Base-by-base conservation (phyloP, 2,797 vertebrate genomes). In the Orestias chungarensis region DNA sequence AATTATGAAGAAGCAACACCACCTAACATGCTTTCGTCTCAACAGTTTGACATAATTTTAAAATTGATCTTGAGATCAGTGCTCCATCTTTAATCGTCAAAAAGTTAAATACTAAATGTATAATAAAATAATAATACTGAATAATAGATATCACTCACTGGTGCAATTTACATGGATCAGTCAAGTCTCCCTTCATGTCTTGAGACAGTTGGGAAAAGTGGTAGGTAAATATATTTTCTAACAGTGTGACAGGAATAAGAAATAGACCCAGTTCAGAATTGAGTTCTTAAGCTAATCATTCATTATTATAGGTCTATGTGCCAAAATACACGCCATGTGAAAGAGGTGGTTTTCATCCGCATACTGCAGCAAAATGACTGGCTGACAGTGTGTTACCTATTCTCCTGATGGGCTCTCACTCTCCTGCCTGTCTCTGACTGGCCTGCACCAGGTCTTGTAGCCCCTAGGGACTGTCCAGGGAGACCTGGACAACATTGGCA, bases 291-390 rank as follows among this genome's bases (percentile, higher is more conserved):
- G 75, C 83, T 91, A 92, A 92, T 92, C 90, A 86, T 86, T 81
- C 85, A 74, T 91, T 91, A 93, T 93, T 92, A 91, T 83, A 88
- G 85, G 76, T 70, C 66, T 69, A 72, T 71, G 81, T 78, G 93
- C 93, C 93, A 94, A 94, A 92, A 90, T 88, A 93, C 90, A 92
- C 89, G 91, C 50, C 43, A 67, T 82, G 87, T 91, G 88, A 93
- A 90, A 88, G 91, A 92, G 88, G 86, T 80, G 87, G 91, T 92
- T 92, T 93, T 92, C 87, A 89, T 91, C 85, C 66, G 79, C 79
- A 49, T 78, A 84, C 82, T 82, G 87, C 83, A 79, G 82, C 79
- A 78, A 81, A 82, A 85, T 70, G 69, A 65, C 84, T 82, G 76
- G 76, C 87, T 82, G 82, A 89, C 89, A 88, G 86, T 77, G 86